Base-by-base conservation (phyloP, 1,140 invertebrate genomes). In the Holcopasites calliopsidis region DNA sequence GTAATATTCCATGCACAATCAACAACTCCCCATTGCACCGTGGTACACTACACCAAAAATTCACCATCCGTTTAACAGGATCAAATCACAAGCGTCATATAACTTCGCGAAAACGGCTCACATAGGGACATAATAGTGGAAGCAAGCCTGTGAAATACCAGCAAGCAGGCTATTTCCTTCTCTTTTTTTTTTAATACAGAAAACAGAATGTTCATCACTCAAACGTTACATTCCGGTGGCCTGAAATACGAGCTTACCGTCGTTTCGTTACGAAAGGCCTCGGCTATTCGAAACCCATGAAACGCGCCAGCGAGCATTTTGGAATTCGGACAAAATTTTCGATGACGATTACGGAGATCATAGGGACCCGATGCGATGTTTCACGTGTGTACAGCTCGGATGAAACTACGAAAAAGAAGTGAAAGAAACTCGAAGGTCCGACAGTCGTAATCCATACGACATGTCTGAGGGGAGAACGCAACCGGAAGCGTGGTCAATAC, bases 401-500 rank as follows among this genome's bases (percentile, higher is more conserved):
- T 21, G 33, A n/a, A n/a, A n/a, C n/a, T n/a, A n/a, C n/a, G 33
- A 28, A 35, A 8, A 3, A 31, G 52, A 31, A 49, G 62, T 28
- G 18, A n/a, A 23, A 50, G 31, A 61, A 76, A 54, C 55, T n/a
- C n/a, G n/a, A n/a, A n/a, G n/a, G 26, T 35, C 35, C n/a, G 66
- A 33, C 28, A 10, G 21, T 26, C n/a, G 68, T 77, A 77, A 77
- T 77, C 75, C 69, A 77, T 77, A 73, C 49, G 38, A 49, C 35
- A 61, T 33, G 42, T 13, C 50, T 16, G 71, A 47, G 57, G 44
- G n/a, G 44, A 44, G 66, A 38, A 58, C 31, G 49, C 38, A 40
- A 76, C 52, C 75, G 75, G 75, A 77, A 77, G 49, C 33, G 69
- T 23, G 70, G 69, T 73, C 75, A 69, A 77, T 77, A 62, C 52